Evolutionary conservation across 2,113 vertebrate genomes (phyloP).

Genomic region (Anas platyrhynchos): DNA sequence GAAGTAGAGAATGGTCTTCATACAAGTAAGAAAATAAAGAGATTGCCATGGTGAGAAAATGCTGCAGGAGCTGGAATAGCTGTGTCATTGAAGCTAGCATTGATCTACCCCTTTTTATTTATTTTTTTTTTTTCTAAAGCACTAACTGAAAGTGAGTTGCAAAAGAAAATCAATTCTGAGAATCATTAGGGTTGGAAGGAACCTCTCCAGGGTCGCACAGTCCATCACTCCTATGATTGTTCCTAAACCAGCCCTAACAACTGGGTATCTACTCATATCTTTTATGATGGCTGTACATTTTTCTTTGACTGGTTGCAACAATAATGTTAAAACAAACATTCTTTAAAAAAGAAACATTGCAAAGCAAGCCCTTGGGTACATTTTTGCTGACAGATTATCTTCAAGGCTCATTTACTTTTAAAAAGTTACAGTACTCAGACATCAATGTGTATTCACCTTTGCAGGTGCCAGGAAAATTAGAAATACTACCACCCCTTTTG

Average conservation of each 20-base stretch:
- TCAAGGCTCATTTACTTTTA: constrained; percentile 54
- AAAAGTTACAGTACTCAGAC: constrained; percentile 39
- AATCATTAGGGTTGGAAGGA: constrained; percentile 70
- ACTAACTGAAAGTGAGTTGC: constrained; percentile 70
- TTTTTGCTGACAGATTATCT: constrained; percentile 61
- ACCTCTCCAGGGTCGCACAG: constrained; percentile 51
- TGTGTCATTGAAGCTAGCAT: constrained; percentile 67
- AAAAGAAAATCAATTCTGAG: constrained; percentile 67
- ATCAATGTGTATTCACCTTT: constrained; percentile 19
- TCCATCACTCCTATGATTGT: constrained; percentile 66
- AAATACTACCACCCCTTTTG: not conserved
- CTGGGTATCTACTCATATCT: constrained; percentile 31
- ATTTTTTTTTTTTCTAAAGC: constrained; percentile 45
- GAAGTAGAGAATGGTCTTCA: not conserved
- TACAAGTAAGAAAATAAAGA: constrained; percentile 33
- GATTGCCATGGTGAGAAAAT: constrained; percentile 24
- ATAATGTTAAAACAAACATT: constrained; percentile 56
- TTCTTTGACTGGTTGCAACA: constrained; percentile 36
- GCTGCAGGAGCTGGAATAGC: constrained; percentile 39
- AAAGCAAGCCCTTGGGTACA: constrained; percentile 31
- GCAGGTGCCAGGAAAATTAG: constrained; percentile 12
- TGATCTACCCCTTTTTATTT: constrained; percentile 46
- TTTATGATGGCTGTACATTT: constrained; percentile 38
- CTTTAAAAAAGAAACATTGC: constrained; percentile 25
- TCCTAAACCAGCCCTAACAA: constrained; percentile 66